Percentiles rank a stretch among this genome's conserved stretches.
These are phyloP conservation scores for Leptopterna dolabrata DNA, from an alignment of 2,888 invertebrate species.

Conservation along the genomic window DNA sequence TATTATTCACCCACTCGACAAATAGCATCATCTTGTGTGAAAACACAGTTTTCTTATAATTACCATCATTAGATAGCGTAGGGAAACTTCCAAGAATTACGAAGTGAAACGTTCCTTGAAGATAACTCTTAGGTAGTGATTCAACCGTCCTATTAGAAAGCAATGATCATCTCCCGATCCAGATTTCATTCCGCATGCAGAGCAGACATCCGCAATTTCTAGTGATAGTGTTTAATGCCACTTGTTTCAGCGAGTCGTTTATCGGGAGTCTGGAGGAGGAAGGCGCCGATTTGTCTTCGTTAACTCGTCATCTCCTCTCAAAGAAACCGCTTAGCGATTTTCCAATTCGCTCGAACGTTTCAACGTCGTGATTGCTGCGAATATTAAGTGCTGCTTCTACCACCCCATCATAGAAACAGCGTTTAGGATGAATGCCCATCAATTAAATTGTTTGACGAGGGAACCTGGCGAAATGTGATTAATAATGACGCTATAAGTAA, in stretches of 20 bases:
- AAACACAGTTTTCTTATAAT: no score
- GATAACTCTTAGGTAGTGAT: no score
- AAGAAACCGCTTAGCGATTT: neutral
- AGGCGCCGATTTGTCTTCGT: neutral
- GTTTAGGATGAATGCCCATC: no score
- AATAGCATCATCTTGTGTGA: no score
- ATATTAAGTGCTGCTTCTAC: neutral
- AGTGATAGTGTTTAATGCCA: neutral
- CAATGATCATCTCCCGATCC: neutral
- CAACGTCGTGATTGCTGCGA: neutral
- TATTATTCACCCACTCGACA: no score
- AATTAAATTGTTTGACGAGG: neutral
- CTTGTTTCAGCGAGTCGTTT: neutral
- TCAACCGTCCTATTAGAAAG: neutral
- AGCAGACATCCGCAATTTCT: neutral
- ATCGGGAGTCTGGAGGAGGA: neutral
- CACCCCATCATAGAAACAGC: no score
- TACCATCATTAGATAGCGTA: no score
- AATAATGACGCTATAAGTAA: no score
- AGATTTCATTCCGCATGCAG: neutral
- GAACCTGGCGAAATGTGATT: no score
- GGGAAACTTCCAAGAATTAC: no score
- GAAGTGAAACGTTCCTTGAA: no score
- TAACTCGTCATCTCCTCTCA: neutral
- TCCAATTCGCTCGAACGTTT: neutral